These are phyloP conservation scores for Bombus turneri DNA, from an alignment of 1,140 invertebrate species.

Conservation along the genomic window DNA sequence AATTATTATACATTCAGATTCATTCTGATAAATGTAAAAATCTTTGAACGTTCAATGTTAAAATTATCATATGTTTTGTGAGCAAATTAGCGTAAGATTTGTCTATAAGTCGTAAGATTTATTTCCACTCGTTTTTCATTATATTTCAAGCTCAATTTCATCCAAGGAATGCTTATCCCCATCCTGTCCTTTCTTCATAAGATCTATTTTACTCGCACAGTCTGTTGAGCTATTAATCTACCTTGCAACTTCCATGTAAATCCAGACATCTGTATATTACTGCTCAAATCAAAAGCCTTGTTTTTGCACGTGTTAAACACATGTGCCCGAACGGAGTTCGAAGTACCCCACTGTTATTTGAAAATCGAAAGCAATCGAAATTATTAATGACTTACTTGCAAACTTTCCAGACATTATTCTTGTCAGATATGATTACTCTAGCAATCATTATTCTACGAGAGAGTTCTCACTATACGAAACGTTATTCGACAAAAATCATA, in stretches of 20 bases:
- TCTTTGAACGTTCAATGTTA: too few relatives aligned
- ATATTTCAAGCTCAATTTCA: background rate
- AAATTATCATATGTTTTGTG: too few relatives aligned
- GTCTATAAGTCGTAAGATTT: background rate
- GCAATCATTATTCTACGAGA: background rate
- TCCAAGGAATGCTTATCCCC: background rate
- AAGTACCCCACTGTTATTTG: background rate
- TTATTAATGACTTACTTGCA: conserved; percentile 14
- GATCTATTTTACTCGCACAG: background rate
- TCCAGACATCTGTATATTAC: background rate
- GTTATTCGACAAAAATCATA: background rate
- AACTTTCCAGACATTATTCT: background rate
- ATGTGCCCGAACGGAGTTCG: background rate
- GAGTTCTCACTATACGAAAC: background rate
- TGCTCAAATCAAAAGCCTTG: conserved; percentile 35
- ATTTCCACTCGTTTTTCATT: background rate
- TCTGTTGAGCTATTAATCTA: conserved; percentile 15
- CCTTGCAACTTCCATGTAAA: conserved; percentile 11
- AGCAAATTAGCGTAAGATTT: background rate
- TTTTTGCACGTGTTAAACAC: conserved; percentile 51
- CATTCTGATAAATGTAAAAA: background rate
- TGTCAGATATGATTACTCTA: background rate
- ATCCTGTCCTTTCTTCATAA: background rate
- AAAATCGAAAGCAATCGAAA: too few relatives aligned
- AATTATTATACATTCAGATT: background rate